Evolutionary conservation across 2,888 invertebrate genomes (phyloP).

Genomic region (Limnephilus auricula): DNA sequence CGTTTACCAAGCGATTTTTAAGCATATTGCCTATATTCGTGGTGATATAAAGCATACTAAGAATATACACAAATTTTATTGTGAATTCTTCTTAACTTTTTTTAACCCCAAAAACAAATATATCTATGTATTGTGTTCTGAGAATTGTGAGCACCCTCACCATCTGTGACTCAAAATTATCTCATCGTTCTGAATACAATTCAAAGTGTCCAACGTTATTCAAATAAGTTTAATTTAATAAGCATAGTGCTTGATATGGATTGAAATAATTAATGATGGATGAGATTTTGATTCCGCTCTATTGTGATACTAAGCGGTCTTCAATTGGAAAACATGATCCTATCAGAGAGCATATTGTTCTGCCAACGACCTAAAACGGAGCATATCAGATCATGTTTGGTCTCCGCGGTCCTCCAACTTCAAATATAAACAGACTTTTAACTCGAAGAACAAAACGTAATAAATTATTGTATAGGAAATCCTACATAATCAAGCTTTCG

Average conservation of each 20-base stretch:
- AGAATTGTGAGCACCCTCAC: background rate
- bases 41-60: too few relatives aligned
- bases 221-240: conserved; percentile 44
- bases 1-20: too few relatives aligned
- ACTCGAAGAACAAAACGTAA: background rate
- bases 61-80: too few relatives aligned
- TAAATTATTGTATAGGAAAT: too few relatives aligned
- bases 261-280: conserved; percentile 38
- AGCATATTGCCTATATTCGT: too few relatives aligned
- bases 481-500: too few relatives aligned
- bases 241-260: conserved; percentile 9
- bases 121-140: background rate
- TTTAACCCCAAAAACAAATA: too few relatives aligned
- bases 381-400: conserved; percentile 43
- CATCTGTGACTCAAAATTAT: background rate
- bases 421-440: background rate
- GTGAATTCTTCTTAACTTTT: too few relatives aligned
- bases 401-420: conserved; percentile 17
- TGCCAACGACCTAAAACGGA: conserved; percentile 53
- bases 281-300: conserved; percentile 15
- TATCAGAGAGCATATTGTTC: conserved; percentile 60
- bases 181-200: background rate
- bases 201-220: conserved; percentile 23
- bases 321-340: conserved; percentile 62
- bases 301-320: conserved; percentile 55